Percentiles rank a stretch among this genome's conserved stretches.
phyloP scores from a whole-genome alignment of 2,113 vertebrate species.

The Hemichromis elongatus region DNA sequence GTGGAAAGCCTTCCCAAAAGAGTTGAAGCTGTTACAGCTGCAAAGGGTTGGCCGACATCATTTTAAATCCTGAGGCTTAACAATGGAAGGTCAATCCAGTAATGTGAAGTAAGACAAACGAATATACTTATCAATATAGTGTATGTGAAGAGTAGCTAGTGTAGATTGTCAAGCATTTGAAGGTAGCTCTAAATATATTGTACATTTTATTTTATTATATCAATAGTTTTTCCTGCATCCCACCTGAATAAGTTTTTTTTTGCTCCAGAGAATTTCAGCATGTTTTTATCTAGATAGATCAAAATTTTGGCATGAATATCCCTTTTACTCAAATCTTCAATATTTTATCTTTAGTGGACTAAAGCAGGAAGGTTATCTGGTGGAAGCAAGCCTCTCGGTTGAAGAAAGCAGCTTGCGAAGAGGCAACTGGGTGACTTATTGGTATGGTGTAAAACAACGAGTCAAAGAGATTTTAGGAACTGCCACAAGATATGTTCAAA shows the following conservation, averaged over 20 bases:
- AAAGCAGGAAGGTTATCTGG: slow-evolving; percentile 10
- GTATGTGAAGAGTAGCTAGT: neutral
- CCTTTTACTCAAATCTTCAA: neutral
- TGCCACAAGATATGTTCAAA: fast-evolving
- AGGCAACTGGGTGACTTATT: fast-evolving
- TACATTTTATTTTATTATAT: neutral
- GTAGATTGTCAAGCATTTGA: neutral
- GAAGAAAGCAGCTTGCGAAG: fast-evolving
- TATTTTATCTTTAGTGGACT: slow-evolving; percentile 6
- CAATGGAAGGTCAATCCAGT: neutral
- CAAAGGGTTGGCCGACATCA: neutral
- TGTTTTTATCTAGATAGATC: neutral
- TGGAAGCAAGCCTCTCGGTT: slow-evolving; percentile 48
- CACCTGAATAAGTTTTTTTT: neutral
- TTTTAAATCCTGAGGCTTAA: neutral
- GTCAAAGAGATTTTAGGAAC: neutral
- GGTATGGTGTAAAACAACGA: slow-evolving; percentile 33
- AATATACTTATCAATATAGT: neutral
- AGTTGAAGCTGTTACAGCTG: fast-evolving
- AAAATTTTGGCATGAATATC: neutral
- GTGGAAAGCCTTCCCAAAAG: neutral
- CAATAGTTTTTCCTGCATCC: neutral
- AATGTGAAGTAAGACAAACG: neutral
- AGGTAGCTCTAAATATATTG: neutral
- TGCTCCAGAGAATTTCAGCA: neutral